Conservation (phyloP, 2,113 vertebrate species). For the Danio rerio region DNA sequence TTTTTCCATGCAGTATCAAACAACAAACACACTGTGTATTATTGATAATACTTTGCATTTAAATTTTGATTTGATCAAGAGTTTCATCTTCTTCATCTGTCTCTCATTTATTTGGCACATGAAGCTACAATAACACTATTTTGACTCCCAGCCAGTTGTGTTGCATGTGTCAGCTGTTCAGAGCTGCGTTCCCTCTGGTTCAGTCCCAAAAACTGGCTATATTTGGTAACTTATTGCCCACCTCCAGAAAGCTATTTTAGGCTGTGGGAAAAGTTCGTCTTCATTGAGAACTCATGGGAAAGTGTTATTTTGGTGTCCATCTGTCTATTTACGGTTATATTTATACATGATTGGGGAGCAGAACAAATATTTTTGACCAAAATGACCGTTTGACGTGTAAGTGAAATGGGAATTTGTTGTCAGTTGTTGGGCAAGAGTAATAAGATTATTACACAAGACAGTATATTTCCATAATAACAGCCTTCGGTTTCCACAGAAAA, state of each 20-base stretch:
- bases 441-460: neutral
- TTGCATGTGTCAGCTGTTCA: neutral
- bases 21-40: neutral
- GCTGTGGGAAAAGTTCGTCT: constrained; percentile 53
- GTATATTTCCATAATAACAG: neutral
- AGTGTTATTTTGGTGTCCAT: neutral
- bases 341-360: neutral
- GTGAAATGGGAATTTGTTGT: neutral
- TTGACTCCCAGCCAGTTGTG: neutral
- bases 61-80: neutral
- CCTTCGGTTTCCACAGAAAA: no score
- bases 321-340: neutral
- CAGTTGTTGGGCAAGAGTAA: neutral
- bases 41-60: neutral
- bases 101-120: neutral
- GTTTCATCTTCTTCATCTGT: neutral
- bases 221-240: constrained; percentile 39
- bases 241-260: constrained; percentile 48
- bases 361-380: neutral
- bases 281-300: constrained; percentile 37
- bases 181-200: neutral
- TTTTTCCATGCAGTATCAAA: no score
- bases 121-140: neutral
- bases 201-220: constrained; percentile 31
- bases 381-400: neutral